Percentiles rank a stretch among this genome's conserved stretches.
phyloP scores from a whole-genome alignment of 2,888 invertebrate species.

The Glomeris marginata region DNA sequence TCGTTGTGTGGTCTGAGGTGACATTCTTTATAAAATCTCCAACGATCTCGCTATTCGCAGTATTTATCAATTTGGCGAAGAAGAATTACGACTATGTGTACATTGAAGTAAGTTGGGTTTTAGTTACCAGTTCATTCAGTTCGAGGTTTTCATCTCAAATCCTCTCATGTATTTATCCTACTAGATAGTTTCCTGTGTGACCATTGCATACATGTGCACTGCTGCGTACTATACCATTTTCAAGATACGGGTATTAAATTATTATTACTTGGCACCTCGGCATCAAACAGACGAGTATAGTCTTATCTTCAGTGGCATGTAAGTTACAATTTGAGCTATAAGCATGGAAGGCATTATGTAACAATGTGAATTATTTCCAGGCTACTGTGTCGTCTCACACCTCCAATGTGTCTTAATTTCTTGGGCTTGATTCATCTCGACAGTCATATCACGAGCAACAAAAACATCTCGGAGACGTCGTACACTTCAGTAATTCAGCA shows the following conservation, averaged over 20 bases:
- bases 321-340: conserved; percentile 22
- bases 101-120: conserved; percentile 55
- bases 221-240: conserved; percentile 98
- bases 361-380: no score
- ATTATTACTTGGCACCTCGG: conserved; percentile 92
- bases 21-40: conserved; percentile 90
- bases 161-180: conserved; percentile 19
- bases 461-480: conserved; percentile 64
- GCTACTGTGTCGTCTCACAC: conserved; percentile 85
- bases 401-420: conserved; percentile 97
- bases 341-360: neutral
- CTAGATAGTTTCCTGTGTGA: conserved; percentile 72
- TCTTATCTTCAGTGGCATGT: conserved; percentile 96
- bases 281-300: conserved; percentile 99
- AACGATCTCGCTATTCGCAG: conserved; percentile 91
- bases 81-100: conserved; percentile 75
- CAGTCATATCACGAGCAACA: conserved; percentile 66
- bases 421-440: conserved; percentile 96
- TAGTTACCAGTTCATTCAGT: neutral
- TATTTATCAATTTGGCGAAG: conserved; percentile 69
- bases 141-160: neutral
- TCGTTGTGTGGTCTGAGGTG: conserved; percentile 98
- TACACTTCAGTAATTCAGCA: conserved; percentile 55
- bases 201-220: conserved; percentile 87
- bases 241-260: conserved; percentile 85